phyloP scores from a whole-genome alignment of 2,113 vertebrate species.

The Todiramphus saurophagus region DNA sequence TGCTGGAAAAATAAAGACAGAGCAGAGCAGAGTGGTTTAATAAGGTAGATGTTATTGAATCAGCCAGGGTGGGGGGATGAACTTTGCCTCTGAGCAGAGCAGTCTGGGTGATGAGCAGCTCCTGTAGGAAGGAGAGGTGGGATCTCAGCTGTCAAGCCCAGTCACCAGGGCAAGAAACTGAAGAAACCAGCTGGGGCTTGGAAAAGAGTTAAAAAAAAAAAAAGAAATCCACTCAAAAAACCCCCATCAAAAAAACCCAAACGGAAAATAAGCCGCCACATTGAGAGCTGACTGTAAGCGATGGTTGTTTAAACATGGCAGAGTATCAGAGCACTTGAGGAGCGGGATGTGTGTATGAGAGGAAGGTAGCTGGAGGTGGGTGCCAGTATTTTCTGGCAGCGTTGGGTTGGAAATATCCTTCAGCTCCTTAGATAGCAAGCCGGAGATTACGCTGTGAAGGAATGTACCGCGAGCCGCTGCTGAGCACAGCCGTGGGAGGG shows the following conservation, averaged over 20 bases:
- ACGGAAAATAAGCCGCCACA: neutral
- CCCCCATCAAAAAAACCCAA: neutral
- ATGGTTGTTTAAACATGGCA: neutral
- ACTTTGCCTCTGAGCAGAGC: fast-evolving
- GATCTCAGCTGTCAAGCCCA: neutral
- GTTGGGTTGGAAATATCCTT: conserved; percentile 47
- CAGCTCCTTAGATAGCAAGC: conserved; percentile 24
- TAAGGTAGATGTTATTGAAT: neutral
- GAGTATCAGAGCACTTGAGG: neutral
- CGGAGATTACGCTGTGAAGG: neutral
- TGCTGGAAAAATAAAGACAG: conserved; percentile 30
- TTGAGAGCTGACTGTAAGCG: neutral
- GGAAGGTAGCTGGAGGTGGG: neutral
- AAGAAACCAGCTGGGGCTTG: neutral
- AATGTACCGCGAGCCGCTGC: neutral
- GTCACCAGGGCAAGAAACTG: neutral
- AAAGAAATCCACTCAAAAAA: neutral
- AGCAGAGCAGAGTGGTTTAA: neutral
- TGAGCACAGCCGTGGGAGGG: conserved; percentile 22
- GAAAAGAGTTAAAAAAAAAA: neutral
- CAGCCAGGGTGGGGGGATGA: neutral
- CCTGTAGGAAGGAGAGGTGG: neutral
- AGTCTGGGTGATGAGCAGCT: fast-evolving
- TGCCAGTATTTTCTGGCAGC: conserved; percentile 32
- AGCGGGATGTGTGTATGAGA: neutral